A percentile compares a stretch with the other conserved stretches of the same genome.
Evolutionary conservation across 2,888 invertebrate species (phyloP).

Genomic region (Bellardia bayeri): DNA sequence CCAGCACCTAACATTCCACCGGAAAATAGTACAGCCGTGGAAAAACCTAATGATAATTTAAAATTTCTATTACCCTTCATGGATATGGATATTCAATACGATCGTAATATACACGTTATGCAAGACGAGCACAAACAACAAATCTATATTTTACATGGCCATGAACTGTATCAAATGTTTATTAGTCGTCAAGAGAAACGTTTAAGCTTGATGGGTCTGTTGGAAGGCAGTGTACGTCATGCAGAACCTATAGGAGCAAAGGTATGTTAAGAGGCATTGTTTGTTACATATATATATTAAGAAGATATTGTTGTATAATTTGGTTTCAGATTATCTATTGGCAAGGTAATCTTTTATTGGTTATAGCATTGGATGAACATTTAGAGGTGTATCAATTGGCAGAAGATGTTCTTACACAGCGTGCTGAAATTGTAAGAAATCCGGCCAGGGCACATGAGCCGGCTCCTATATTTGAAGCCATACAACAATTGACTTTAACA

Average conservation of each 20-base stretch:
- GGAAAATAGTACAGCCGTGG: neutral
- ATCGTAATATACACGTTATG: conserved; percentile 77
- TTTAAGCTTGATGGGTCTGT: conserved; percentile 77
- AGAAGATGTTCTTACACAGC: conserved; percentile 71
- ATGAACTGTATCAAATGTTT: conserved; percentile 79
- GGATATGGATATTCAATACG: conserved; percentile 79
- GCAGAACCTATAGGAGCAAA: conserved; percentile 75
- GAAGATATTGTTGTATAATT: neutral
- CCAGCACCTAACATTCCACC: neutral
- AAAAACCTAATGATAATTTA: conserved; percentile 57
- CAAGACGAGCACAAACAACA: conserved; percentile 77
- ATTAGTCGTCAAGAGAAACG: conserved; percentile 77
- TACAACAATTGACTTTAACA: conserved; percentile 79
- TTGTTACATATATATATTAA: too few species aligned
- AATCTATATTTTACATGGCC: conserved; percentile 80
- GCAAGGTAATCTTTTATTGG: conserved; percentile 78
- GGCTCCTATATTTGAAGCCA: conserved; percentile 76
- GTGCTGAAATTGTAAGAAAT: conserved; percentile 66
- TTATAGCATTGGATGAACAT: conserved; percentile 78
- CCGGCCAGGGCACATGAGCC: conserved; percentile 32
- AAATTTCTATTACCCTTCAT: conserved; percentile 80
- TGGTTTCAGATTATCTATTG: conserved; percentile 77
- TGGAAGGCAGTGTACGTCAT: conserved; percentile 76
- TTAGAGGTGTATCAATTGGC: conserved; percentile 80
- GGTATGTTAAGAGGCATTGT: conserved; percentile 62